These are phyloP conservation scores for Hedya salicella DNA, from an alignment of 2,888 invertebrate species.

Conservation along the genomic window DNA sequence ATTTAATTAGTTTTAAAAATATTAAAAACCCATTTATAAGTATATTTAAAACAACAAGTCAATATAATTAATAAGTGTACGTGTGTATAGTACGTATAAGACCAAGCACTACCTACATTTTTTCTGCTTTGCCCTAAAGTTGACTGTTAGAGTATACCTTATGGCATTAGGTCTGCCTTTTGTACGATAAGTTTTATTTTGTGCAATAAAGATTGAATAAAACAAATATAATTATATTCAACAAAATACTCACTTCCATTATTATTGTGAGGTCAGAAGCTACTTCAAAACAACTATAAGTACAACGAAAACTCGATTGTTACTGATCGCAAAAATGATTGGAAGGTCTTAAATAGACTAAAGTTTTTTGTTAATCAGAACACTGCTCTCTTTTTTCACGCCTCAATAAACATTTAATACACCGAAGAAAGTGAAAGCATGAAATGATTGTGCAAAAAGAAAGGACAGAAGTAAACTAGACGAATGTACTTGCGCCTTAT, in stretches of 20 bases:
- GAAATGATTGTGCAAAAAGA: slow-evolving; percentile 36
- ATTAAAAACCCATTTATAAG: too few relatives aligned
- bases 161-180: too few relatives aligned
- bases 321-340: slow-evolving; percentile 55
- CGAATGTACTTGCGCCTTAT: not conserved
- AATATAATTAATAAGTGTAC: too few relatives aligned
- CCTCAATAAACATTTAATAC: slow-evolving; percentile 58
- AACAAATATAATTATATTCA: not conserved
- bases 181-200: too few relatives aligned
- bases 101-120: too few relatives aligned
- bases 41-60: too few relatives aligned
- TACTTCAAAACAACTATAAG: slow-evolving; percentile 28
- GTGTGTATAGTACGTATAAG: too few relatives aligned
- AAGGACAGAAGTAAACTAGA: slow-evolving; percentile 10
- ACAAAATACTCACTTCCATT: slow-evolving; percentile 56
- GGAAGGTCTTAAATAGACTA: slow-evolving; percentile 65
- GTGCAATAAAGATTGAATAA: too few relatives aligned
- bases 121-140: too few relatives aligned
- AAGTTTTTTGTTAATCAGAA: slow-evolving; percentile 53
- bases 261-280: slow-evolving; percentile 47
- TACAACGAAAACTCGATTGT: slow-evolving; percentile 48
- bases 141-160: too few relatives aligned
- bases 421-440: slow-evolving; percentile 71
- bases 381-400: slow-evolving; percentile 72
- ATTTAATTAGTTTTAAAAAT: too few relatives aligned